Conservation (phyloP, 2,888 invertebrate genomes). For the Epiblema foenella region DNA sequence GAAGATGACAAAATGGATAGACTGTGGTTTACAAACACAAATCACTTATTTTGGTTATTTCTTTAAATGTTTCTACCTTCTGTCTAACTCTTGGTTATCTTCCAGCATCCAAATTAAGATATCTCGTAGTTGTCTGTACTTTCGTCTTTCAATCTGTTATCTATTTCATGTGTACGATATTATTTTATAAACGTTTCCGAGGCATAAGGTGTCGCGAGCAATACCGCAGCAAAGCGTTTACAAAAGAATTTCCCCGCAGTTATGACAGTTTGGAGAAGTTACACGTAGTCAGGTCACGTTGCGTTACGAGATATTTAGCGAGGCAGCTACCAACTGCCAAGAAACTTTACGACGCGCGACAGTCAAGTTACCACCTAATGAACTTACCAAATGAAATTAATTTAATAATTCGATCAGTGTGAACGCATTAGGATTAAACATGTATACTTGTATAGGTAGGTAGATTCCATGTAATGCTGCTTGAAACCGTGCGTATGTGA, state of each 20-base stretch:
- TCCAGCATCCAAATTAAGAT: not conserved
- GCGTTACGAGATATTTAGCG: conserved; percentile 40
- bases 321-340: conserved; percentile 35
- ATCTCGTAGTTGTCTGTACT: not conserved
- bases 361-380: conserved; percentile 39
- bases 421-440: conserved; percentile 23
- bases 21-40: not conserved
- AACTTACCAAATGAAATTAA: conserved; percentile 36
- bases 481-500: conserved; percentile 17
- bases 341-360: conserved; percentile 32
- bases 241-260: conserved; percentile 43
- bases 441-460: no score
- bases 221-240: conserved; percentile 32
- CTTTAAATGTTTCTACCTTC: not conserved
- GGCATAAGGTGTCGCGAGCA: conserved; percentile 32
- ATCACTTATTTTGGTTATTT: not conserved
- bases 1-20: not conserved
- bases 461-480: conserved; percentile 13
- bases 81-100: not conserved
- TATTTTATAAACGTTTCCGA: conserved; percentile 30
- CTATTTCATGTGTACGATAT: conserved; percentile 8
- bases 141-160: not conserved
- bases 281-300: conserved; percentile 40
- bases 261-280: conserved; percentile 43
- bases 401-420: conserved; percentile 36